A percentile compares a stretch with the other conserved stretches of the same genome.
Evolutionary conservation across 2,888 invertebrate species (phyloP).

Genomic region (Netelia inedita): DNA sequence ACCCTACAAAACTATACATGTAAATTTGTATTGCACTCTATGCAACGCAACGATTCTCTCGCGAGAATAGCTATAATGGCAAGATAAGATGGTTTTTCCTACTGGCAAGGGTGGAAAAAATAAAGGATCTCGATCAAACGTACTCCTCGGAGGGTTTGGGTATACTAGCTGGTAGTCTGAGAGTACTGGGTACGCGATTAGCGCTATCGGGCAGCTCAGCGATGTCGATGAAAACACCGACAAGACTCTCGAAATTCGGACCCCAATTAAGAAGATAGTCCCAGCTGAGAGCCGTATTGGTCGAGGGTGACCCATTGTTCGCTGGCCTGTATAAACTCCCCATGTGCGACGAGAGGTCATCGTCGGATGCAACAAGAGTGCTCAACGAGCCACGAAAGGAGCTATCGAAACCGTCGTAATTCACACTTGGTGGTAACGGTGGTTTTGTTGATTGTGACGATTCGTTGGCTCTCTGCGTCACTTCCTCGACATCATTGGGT

Average conservation of each 20-base stretch:
- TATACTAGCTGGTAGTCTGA: constrained; percentile 91
- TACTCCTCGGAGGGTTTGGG: constrained; percentile 96
- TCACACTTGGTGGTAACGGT: constrained; percentile 90
- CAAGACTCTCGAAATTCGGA: constrained; percentile 97
- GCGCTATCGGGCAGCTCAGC: constrained; percentile 94
- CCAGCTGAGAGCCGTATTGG: constrained; percentile 93
- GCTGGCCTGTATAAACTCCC: constrained; percentile 93
- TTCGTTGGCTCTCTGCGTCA: constrained; percentile 84
- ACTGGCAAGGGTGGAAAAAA: constrained; percentile 20
- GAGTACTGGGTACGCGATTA: constrained; percentile 90
- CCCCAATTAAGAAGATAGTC: constrained; percentile 98
- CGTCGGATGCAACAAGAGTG: constrained; percentile 97
- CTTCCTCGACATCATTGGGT: constrained; percentile 86
- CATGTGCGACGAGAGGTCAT: constrained; percentile 93
- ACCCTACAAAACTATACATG: constrained; percentile 57
- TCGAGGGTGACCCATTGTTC: constrained; percentile 89
- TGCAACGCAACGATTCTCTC: constrained; percentile 42
- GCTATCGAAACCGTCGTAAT: constrained; percentile 96
- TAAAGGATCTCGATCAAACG: constrained; percentile 86
- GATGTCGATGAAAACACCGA: constrained; percentile 98
- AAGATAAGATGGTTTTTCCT: constrained; percentile 53
- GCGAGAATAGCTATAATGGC: constrained; percentile 59
- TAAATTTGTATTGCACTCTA: constrained; percentile 43
- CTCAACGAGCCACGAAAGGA: constrained; percentile 97
- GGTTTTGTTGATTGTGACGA: constrained; percentile 86